These are phyloP conservation scores for Lepidurus apus DNA, from an alignment of 1,140 invertebrate species.

Conservation along the genomic window DNA sequence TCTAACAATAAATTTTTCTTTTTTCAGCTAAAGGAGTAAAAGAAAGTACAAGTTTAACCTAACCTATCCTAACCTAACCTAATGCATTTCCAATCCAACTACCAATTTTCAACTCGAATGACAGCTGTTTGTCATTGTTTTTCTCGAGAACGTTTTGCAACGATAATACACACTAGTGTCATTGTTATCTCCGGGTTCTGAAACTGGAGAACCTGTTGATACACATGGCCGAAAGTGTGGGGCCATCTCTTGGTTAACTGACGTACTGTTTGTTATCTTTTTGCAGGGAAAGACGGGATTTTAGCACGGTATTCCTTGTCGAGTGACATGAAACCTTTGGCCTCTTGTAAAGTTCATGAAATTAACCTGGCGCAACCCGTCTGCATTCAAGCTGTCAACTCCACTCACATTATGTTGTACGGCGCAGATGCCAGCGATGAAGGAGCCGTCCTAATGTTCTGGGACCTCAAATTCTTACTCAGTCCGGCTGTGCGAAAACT, in stretches of 20 bases:
- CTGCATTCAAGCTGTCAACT: not conserved
- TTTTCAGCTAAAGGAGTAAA: too few relatives aligned
- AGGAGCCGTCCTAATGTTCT: conserved; percentile 2
- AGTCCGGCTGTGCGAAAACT: not conserved
- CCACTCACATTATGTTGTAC: not conserved
- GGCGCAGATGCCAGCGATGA: not conserved
- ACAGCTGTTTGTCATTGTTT: too few relatives aligned
- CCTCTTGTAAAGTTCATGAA: not conserved
- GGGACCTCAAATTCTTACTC: not conserved
- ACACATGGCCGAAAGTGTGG: too few relatives aligned
- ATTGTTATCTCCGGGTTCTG: too few relatives aligned
- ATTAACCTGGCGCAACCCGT: not conserved
- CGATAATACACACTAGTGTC: too few relatives aligned
- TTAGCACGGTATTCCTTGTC: not conserved
- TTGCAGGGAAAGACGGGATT: not conserved
- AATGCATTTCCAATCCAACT: too few relatives aligned
- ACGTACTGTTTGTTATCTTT: not conserved
- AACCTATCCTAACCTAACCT: too few relatives aligned
- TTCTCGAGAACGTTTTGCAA: too few relatives aligned
- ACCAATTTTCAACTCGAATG: too few relatives aligned
- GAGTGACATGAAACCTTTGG: not conserved
- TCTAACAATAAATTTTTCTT: too few relatives aligned
- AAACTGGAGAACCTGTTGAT: too few relatives aligned
- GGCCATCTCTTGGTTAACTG: not conserved
- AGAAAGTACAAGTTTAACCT: too few relatives aligned